These are phyloP conservation scores for Anthopleura xanthogrammica DNA, from an alignment of 92 coral and sea anemone genomes.

Conservation along the genomic window DNA sequence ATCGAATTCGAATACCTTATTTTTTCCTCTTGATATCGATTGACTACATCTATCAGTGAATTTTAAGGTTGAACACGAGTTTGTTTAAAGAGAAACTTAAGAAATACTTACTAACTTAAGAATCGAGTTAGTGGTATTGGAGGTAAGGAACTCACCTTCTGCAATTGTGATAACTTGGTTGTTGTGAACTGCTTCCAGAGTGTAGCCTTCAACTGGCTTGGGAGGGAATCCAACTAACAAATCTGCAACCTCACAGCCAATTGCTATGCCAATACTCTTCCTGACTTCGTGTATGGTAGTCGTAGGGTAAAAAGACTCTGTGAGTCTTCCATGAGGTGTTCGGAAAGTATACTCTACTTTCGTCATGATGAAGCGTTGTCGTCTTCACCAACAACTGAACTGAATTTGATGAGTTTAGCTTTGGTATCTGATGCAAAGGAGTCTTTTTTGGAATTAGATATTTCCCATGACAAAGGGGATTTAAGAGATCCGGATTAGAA, in stretches of 20 bases:
- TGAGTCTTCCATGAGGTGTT: slow-evolving; percentile 27
- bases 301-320: slow-evolving; percentile 15
- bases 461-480: slow-evolving; percentile 42
- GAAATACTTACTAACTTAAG: too few relatives aligned
- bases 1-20: too few relatives aligned
- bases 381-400: background rate
- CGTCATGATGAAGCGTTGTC: background rate
- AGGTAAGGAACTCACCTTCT: slow-evolving; percentile 27
- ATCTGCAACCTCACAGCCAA: slow-evolving; percentile 16
- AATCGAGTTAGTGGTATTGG: background rate
- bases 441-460: slow-evolving; percentile 21
- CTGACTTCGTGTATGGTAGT: slow-evolving; percentile 20
- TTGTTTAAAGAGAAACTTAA: background rate
- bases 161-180: slow-evolving; percentile 37
- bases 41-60: too few relatives aligned
- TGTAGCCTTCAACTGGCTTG: slow-evolving; percentile 25
- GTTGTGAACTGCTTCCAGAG: slow-evolving; percentile 19
- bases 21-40: too few relatives aligned
- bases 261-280: slow-evolving; percentile 3
- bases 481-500: slow-evolving; percentile 41
- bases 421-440: slow-evolving; percentile 1
- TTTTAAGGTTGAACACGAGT: background rate
- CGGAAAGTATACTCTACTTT: slow-evolving; percentile 32
- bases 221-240: slow-evolving; percentile 45
- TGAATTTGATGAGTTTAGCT: slow-evolving; percentile 1